Conservation (phyloP, 1,140 invertebrate species). For the Vollenhovia emeryi region DNA sequence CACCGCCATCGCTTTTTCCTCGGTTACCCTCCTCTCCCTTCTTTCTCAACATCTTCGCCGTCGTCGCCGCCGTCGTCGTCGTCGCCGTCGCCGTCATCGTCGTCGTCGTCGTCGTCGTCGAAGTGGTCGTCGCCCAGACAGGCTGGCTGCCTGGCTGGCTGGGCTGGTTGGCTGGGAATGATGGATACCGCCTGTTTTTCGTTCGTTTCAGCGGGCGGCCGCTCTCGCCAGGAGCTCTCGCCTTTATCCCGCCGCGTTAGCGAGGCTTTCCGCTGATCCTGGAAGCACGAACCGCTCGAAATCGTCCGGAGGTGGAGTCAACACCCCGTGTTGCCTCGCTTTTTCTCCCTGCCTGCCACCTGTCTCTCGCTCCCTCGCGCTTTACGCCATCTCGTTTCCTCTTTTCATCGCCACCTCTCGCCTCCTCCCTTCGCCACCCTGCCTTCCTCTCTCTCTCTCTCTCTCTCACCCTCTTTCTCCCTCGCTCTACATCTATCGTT, state of each 20-base stretch:
- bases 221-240: conserved; percentile 68
- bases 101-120: neutral
- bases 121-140: conserved; percentile 47
- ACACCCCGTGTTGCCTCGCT: conserved; percentile 71
- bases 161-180: conserved; percentile 56
- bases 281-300: conserved; percentile 81
- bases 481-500: conserved; percentile 35
- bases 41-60: neutral
- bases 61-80: conserved; percentile 13
- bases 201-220: conserved; percentile 61
- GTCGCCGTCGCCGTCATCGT: conserved; percentile 10
- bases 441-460: conserved; percentile 62
- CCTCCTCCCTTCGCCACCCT: conserved; percentile 62
- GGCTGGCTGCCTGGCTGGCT: conserved; percentile 9
- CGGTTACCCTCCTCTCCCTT: neutral
- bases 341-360: conserved; percentile 51
- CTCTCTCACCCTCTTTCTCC: conserved; percentile 63
- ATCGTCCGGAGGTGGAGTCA: conserved; percentile 79
- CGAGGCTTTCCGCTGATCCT: conserved; percentile 82
- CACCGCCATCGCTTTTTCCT: conserved; percentile 31
- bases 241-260: conserved; percentile 79
- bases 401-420: conserved; percentile 58
- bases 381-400: conserved; percentile 10
- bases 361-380: conserved; percentile 61
- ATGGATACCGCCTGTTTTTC: conserved; percentile 69